Percentiles rank a stretch among this genome's conserved stretches.
phyloP scores from a whole-genome alignment of 2,113 vertebrate species.

The Paradoxurus hermaphroditus region DNA sequence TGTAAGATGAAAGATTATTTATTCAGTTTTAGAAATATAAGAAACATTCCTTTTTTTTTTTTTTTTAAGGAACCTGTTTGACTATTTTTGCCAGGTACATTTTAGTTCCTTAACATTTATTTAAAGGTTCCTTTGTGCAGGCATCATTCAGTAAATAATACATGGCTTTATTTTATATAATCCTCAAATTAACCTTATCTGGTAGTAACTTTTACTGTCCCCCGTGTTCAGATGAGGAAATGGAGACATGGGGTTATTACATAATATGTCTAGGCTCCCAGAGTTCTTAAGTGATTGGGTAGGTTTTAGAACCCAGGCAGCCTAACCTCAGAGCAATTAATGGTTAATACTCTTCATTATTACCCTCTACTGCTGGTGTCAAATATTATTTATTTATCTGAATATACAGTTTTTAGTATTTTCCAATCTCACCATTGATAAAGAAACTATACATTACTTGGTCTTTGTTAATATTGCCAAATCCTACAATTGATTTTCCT shows the following conservation, averaged over 20 bases:
- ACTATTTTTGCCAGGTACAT: not conserved
- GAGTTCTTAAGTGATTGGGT: not conserved
- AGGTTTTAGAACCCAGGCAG: not conserved
- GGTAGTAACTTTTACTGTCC: not conserved
- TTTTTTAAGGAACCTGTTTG: constrained; percentile 28
- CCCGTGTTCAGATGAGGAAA: not conserved
- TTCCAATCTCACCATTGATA: not conserved
- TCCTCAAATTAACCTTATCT: not conserved
- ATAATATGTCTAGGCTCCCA: not conserved
- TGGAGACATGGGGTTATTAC: not conserved
- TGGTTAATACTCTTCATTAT: not conserved
- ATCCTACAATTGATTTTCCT: not conserved
- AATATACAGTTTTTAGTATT: not conserved
- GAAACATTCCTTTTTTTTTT: not conserved
- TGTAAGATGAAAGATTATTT: not conserved
- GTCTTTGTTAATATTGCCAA: constrained; percentile 18
- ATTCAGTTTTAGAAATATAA: constrained; percentile 20
- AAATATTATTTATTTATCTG: constrained; percentile 5
- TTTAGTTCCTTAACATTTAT: constrained; percentile 31
- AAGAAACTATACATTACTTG: not conserved
- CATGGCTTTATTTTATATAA: constrained; percentile 25
- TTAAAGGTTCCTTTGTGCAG: constrained; percentile 34
- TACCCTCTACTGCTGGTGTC: not conserved
- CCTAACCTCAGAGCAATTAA: not conserved
- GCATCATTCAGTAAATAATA: constrained; percentile 24